Evolutionary conservation across 2,888 invertebrate species (phyloP), one percentile per base, ranked within the genome.

Genomic region (Hylaea fasciaria): DNA sequence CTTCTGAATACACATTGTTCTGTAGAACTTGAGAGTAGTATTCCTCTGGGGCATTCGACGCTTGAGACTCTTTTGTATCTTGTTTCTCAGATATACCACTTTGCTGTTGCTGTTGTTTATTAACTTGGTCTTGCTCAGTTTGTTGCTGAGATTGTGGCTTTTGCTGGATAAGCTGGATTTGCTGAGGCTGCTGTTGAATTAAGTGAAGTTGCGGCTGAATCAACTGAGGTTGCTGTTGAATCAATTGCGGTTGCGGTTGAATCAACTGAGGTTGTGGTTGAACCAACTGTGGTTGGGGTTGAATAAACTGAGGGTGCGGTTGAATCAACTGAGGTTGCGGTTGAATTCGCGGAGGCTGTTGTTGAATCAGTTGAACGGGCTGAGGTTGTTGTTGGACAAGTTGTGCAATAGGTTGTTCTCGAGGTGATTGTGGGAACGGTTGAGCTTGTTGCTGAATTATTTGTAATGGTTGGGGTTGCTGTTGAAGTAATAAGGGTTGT

Each of bases 381-480:
- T 52, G 52, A 39, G 29, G 16, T 41, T 39, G 37, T 37, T 22
- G 0, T 44, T 43, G 49, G 17, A 29, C 16, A 16, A 14, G 45
- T 48, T 53, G 9, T 29, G 32, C 44, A 29, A 14, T 48, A 43
- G 3, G 49, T 39, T 9, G 50, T 46, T 46, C 48, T 28, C 48
- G 44, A 8, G n/a, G 8, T 39, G 35, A 10, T 50, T 65, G 57
- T 59, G 62, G 54, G 12, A 68, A 64, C 0, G 72, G 66, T 47
- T 72, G 65, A 37, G 66, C 58, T 56, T 70, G 71, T 54, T 70
- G 69, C 4, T 62, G 40, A 40, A 39, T 5, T 11, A 54, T 43
- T 40, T 65, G 54, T 5, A 39, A 37, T 17, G 49, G 17, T 37
- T 60, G 66, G 32, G 51, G 41, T 9, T 52, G 41, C 41, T 51